Evolutionary conservation across 64 coral and sea anemone species (phyloP).

Genomic region (Stichodactyla helianthus): DNA sequence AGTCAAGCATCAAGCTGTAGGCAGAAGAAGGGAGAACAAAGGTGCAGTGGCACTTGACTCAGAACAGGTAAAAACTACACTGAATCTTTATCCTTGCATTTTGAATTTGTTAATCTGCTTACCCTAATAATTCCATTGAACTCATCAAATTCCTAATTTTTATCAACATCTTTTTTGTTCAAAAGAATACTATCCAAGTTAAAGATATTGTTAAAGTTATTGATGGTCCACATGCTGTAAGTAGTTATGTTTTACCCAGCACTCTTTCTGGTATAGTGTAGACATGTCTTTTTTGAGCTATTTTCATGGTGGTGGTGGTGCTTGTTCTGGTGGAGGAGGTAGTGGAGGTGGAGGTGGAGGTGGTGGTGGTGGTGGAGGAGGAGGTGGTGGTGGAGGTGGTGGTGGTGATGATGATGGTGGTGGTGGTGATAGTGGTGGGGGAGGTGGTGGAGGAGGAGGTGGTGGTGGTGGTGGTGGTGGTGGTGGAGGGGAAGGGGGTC

Average conservation of each 20-base stretch:
- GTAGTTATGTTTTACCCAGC: neutral
- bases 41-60: slow-evolving; percentile 92
- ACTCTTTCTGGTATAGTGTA: neutral
- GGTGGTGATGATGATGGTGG: no score
- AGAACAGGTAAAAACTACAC: slow-evolving; percentile 70
- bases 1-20: slow-evolving; percentile 94
- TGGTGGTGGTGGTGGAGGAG: no score
- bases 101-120: no score
- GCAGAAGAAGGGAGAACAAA: slow-evolving; percentile 88
- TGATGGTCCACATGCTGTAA: slow-evolving; percentile 89
- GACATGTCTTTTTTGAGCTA: no score
- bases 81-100: neutral
- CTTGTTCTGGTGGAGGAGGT: no score
- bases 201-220: slow-evolving; percentile 91
- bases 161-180: neutral
- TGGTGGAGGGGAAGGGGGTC: no score
- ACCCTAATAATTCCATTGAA: neutral
- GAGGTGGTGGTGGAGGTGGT: no score
- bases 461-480: no score
- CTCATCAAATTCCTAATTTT: neutral
- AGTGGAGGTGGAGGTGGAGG: no score
- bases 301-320: no score
- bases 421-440: no score
- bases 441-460: no score
- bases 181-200: slow-evolving; percentile 92